Conservation (phyloP, 2,888 invertebrate genomes). For the Nipponacmea schrenckii region DNA sequence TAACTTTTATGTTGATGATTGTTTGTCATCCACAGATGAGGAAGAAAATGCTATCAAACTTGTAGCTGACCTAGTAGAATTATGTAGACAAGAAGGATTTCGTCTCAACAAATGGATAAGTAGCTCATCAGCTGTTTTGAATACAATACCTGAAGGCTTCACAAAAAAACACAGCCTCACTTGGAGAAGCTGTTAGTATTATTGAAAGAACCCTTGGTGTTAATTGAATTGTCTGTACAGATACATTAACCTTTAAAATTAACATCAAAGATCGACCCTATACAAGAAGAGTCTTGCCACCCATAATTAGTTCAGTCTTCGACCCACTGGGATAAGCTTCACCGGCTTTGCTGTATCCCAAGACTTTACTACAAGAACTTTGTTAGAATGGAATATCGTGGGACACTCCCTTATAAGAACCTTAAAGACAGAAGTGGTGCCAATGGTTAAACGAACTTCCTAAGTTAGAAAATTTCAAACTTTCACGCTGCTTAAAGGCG, state of each 20-base stretch:
- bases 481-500: slow-evolving; percentile 2
- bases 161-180: not conserved
- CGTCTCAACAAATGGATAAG: slow-evolving; percentile 19
- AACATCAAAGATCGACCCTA: not conserved
- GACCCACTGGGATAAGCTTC: slow-evolving; percentile 14
- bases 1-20: slow-evolving; percentile 32
- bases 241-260: slow-evolving; percentile 6
- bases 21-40: slow-evolving; percentile 21
- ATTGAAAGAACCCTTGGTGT: slow-evolving; percentile 22
- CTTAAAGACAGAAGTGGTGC: not conserved
- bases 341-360: slow-evolving; percentile 6
- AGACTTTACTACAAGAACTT: too few species aligned
- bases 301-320: slow-evolving; percentile 4
- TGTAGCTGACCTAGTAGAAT: slow-evolving; percentile 15
- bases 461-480: not conserved
- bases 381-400: too few species aligned
- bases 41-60: slow-evolving; percentile 12
- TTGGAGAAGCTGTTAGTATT: slow-evolving; percentile 13
- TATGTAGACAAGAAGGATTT: slow-evolving; percentile 19
- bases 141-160: slow-evolving; percentile 13
- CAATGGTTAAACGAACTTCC: slow-evolving; percentile 10
- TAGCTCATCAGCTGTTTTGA: slow-evolving; percentile 16
- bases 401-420: too few species aligned
- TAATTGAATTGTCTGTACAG: slow-evolving; percentile 10
- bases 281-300: slow-evolving; percentile 10